These are phyloP conservation scores for Liparis tanakae DNA, from an alignment of 2,797 vertebrate species.

Conservation along the genomic window DNA sequence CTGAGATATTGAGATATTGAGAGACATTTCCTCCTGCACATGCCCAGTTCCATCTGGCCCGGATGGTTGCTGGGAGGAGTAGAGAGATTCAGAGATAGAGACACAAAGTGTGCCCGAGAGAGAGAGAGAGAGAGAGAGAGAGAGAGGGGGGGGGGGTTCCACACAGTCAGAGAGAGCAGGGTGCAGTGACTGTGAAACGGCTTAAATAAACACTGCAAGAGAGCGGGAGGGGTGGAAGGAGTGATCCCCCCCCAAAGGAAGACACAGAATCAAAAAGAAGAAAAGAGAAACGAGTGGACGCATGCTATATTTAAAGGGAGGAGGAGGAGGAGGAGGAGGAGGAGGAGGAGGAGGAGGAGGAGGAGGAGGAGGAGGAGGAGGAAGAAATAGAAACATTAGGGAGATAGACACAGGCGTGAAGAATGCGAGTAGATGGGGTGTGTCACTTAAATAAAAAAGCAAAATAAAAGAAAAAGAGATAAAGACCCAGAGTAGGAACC, in stretches of 20 bases:
- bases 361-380: conserved; percentile 27
- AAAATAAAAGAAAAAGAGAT: conserved; percentile 36
- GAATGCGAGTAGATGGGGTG: conserved; percentile 40
- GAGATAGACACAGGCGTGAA: conserved; percentile 22
- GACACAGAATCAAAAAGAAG: neutral
- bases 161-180: conserved; percentile 61
- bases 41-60: conserved; percentile 66
- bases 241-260: too few relatives aligned
- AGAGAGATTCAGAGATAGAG: conserved; percentile 45
- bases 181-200: conserved; percentile 78
- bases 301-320: conserved; percentile 36
- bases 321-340: conserved; percentile 29
- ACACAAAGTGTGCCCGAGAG: conserved; percentile 46
- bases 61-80: conserved; percentile 56
- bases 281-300: conserved; percentile 30
- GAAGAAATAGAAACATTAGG: conserved; percentile 27
- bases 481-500: conserved; percentile 53
- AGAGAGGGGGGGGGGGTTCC: conserved; percentile 34
- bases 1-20: conserved; percentile 54
- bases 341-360: too few relatives aligned
- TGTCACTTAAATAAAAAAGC: conserved; percentile 19
- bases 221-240: conserved; percentile 35
- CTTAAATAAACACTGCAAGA: conserved; percentile 79
- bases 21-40: conserved; percentile 54
- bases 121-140: conserved; percentile 33